Evolutionary conservation across 1,140 invertebrate genomes (phyloP).

Genomic region (Tyrophagus putrescentiae): DNA sequence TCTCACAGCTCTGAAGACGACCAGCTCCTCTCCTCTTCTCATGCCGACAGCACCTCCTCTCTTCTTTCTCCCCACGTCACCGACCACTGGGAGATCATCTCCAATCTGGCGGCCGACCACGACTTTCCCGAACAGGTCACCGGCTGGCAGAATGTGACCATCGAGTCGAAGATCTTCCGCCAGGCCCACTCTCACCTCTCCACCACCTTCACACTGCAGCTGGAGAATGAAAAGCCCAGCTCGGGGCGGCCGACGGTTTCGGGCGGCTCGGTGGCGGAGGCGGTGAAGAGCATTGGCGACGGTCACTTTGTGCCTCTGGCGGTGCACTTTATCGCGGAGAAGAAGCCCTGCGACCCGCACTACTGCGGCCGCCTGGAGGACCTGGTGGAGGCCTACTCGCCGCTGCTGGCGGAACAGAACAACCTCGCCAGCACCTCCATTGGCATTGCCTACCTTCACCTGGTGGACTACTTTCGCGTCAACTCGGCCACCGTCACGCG

Average conservation of each 20-base stretch:
- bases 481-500: slow-evolving; percentile 2
- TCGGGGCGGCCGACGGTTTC: not conserved
- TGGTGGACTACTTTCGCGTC: slow-evolving; percentile 20
- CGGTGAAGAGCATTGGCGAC: not conserved
- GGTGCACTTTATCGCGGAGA: slow-evolving; percentile 15
- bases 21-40: too few relatives aligned
- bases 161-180: slow-evolving; percentile 19
- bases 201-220: slow-evolving; percentile 7
- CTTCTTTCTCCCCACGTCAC: slow-evolving; percentile 8
- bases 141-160: slow-evolving; percentile 25
- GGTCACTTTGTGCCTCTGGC: not conserved
- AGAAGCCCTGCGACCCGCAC: slow-evolving; percentile 6
- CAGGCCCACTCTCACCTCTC: slow-evolving; percentile 22
- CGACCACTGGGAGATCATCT: slow-evolving; percentile 15
- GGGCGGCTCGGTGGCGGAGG: not conserved
- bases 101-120: slow-evolving; percentile 19
- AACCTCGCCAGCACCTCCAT: slow-evolving; percentile 18
- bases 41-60: not conserved
- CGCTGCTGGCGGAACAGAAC: slow-evolving; percentile 11
- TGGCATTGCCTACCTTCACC: slow-evolving; percentile 15
- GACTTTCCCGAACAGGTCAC: not conserved
- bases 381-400: slow-evolving; percentile 9
- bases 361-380: slow-evolving; percentile 4
- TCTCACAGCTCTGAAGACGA: too few relatives aligned
- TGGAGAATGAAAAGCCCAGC: not conserved